Base-by-base conservation (phyloP, 2,113 vertebrate genomes). In the Dicrurus megarhynchus region DNA sequence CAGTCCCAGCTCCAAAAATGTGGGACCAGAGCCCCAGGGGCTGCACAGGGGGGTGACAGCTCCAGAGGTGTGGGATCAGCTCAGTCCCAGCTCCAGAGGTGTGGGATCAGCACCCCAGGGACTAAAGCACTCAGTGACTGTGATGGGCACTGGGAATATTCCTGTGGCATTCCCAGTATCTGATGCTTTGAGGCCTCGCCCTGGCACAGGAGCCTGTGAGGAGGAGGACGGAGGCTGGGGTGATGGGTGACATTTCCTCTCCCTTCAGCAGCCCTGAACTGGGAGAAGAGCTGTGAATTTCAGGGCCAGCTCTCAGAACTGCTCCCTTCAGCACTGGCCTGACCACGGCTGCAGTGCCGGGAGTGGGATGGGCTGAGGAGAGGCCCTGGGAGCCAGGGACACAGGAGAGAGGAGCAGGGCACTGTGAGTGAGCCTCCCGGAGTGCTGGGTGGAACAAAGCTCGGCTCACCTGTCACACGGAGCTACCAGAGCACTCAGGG, bases 371-470 rank as follows among this genome's bases (percentile, higher is more conserved):
- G 63, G 61, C 41, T 19, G 76, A 30, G 24, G 68, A 56, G 67
- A 3, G 13, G 22, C 16, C 0, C 0, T 9, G 16, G 67, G 26
- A 18, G 32, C 26, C 11, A n/a, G n/a, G 8, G 64, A 35, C 24
- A 50, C 24, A 22, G 79, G 61, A 28, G 35, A 6, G 1, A 18
- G 30, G 35, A 50, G 50, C 61, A 11, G 57, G 73, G 46, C 28
- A 5, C 55, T 9, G 10, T 0, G 4, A 9, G 11, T 3, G 46
- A 47, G 7, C 53, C 35, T 28, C 1, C 0, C 32, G 37, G 10
- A 20, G 26, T 7, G 19, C 26, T 22, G 26, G 6, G 7, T 0
- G 17, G 13, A 21, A 3, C 24, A 23, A 15, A 35, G 2, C 49
- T 49, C 39, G 9, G 32, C 73, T 32, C 73, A 4, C 16, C 39